phyloP scores from a whole-genome alignment of 2,888 invertebrate species.

The Leucophora obtusa region DNA sequence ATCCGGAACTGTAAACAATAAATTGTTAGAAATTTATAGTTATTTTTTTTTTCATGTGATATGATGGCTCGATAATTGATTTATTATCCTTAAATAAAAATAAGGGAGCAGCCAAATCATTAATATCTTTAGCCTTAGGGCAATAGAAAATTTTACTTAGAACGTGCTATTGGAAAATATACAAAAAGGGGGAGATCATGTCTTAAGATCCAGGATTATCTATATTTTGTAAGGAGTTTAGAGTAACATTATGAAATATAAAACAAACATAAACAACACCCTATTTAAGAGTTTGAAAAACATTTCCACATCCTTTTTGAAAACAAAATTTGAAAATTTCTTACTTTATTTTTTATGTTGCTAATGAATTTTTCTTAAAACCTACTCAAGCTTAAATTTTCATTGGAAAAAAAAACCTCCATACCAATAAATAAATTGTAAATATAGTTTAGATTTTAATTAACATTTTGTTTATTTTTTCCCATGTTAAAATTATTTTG shows the following conservation, averaged over 20 bases:
- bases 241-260: not conserved
- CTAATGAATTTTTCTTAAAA: not conserved
- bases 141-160: slow-evolving; percentile 11
- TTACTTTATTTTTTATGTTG: not conserved
- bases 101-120: slow-evolving; percentile 26
- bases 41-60: slow-evolving; percentile 31
- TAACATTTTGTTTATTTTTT: slow-evolving; percentile 3
- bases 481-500: slow-evolving; percentile 2
- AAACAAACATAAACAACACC: not conserved
- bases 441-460: not conserved
- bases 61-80: slow-evolving; percentile 65
- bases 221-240: slow-evolving; percentile 1
- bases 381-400: not conserved
- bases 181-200: not conserved
- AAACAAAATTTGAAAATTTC: not conserved
- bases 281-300: not conserved
- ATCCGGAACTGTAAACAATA: slow-evolving; percentile 77
- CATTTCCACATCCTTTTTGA: not conserved
- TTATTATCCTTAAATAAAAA: slow-evolving; percentile 63
- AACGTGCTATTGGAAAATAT: slow-evolving; percentile 46
- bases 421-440: not conserved
- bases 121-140: slow-evolving; percentile 44
- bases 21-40: slow-evolving; percentile 65
- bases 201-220: slow-evolving; percentile 15
- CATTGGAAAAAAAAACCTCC: not conserved